A percentile compares a stretch with the other conserved stretches of the same genome.
Conservation (phyloP, 2,888 invertebrate species). For the Caradrina kadenii region DNA sequence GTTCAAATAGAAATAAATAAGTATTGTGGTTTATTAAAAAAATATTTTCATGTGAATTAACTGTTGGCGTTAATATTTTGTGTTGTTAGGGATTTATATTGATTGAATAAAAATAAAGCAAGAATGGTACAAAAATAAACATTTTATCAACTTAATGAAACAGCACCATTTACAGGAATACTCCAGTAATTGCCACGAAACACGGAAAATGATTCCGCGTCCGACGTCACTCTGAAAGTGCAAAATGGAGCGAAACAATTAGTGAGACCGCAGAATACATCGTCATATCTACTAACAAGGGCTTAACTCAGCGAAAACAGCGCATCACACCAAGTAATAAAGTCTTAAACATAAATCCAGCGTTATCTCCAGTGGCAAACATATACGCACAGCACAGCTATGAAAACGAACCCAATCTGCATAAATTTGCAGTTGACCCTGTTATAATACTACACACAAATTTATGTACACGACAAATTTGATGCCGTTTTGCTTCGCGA, state of each 20-base stretch:
- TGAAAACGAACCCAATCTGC: slow-evolving; percentile 84
- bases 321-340: slow-evolving; percentile 72
- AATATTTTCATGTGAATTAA: not conserved
- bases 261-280: slow-evolving; percentile 60
- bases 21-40: not conserved
- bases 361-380: slow-evolving; percentile 78
- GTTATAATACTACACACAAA: slow-evolving; percentile 76
- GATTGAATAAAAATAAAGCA: not conserved
- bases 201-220: slow-evolving; percentile 40
- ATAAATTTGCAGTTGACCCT: slow-evolving; percentile 86
- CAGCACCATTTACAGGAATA: slow-evolving; percentile 1
- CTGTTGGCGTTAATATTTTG: not conserved
- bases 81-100: not conserved
- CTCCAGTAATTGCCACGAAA: slow-evolving; percentile 30
- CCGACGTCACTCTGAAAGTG: slow-evolving; percentile 38
- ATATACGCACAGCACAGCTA: slow-evolving; percentile 78
- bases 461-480: slow-evolving; percentile 74
- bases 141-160: slow-evolving; percentile 21
- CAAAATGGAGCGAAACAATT: slow-evolving; percentile 64
- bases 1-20: slow-evolving; percentile 9
- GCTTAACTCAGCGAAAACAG: slow-evolving; percentile 62
- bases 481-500: slow-evolving; percentile 68
- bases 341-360: slow-evolving; percentile 80
- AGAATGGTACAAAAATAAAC: not conserved
- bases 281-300: slow-evolving; percentile 61